These are phyloP conservation scores for Drosophila sucinea DNA, from an alignment of 1,140 invertebrate genomes.

Conservation along the genomic window DNA sequence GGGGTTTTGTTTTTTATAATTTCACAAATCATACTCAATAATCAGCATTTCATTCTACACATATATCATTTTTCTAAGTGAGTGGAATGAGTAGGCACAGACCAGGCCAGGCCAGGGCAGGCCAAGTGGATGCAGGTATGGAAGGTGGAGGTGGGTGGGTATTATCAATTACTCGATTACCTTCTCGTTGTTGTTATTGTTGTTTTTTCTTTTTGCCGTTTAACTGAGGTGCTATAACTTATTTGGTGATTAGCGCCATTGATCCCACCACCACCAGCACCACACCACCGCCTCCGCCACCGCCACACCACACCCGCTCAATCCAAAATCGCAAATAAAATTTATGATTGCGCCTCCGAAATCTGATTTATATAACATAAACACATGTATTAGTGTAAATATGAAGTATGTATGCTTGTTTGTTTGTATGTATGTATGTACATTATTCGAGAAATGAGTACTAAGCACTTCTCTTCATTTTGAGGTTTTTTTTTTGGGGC, in stretches of 20 bases:
- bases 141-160: neutral
- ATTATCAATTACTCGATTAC: conserved; percentile 10
- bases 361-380: conserved; percentile 73
- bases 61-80: conserved; percentile 2
- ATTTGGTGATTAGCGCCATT: conserved; percentile 60
- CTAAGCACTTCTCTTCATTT: conserved; percentile 8
- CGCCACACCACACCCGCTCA: neutral
- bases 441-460: neutral
- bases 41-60: neutral
- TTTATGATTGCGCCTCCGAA: conserved; percentile 57
- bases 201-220: neutral
- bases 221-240: conserved; percentile 26
- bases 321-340: conserved; percentile 55
- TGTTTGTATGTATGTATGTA: neutral
- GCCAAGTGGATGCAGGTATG: too few species aligned
- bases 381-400: conserved; percentile 35
- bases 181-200: neutral
- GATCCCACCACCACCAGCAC: conserved; percentile 10
- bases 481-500: neutral
- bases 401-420: too few species aligned
- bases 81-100: conserved; percentile 2
- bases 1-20: too few species aligned
- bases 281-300: neutral
- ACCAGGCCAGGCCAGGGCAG: neutral
- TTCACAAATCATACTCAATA: too few species aligned